These are phyloP conservation scores for Campylorhamphus procurvoides DNA, from an alignment of 2,113 vertebrate genomes.

Conservation along the genomic window DNA sequence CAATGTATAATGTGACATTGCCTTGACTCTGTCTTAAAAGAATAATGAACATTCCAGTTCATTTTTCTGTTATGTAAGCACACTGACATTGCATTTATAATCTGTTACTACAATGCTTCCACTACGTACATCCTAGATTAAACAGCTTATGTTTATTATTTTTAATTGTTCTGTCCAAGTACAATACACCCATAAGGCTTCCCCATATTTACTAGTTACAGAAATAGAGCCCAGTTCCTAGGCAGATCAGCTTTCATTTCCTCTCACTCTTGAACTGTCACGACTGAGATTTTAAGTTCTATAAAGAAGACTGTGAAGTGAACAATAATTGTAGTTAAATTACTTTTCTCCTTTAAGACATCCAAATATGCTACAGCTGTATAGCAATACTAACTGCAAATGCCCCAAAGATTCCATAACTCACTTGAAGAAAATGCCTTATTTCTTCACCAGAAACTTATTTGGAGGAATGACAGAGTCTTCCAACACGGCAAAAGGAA, in stretches of 20 bases:
- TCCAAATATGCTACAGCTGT: neutral
- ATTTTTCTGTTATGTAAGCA: neutral
- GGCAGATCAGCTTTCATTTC: neutral
- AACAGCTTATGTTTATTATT: neutral
- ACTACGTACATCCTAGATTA: neutral
- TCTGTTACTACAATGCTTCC: neutral
- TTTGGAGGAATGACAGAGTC: neutral
- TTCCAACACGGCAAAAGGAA: constrained; percentile 23
- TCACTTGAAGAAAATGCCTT: neutral
- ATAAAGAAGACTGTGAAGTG: neutral
- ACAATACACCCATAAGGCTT: neutral
- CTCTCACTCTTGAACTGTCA: neutral
- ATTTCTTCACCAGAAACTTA: neutral
- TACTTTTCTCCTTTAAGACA: neutral
- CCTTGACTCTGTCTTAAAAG: neutral
- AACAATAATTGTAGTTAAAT: neutral
- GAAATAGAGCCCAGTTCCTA: neutral
- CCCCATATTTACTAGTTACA: neutral
- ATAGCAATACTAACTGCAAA: neutral
- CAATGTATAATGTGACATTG: neutral
- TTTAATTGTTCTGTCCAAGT: neutral
- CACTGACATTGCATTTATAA: neutral
- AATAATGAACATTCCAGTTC: neutral
- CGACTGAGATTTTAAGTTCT: neutral
- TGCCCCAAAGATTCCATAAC: neutral